These are phyloP conservation scores for Sclerodermus sp. DNA, from an alignment of 2,888 invertebrate species.

Conservation along the genomic window DNA sequence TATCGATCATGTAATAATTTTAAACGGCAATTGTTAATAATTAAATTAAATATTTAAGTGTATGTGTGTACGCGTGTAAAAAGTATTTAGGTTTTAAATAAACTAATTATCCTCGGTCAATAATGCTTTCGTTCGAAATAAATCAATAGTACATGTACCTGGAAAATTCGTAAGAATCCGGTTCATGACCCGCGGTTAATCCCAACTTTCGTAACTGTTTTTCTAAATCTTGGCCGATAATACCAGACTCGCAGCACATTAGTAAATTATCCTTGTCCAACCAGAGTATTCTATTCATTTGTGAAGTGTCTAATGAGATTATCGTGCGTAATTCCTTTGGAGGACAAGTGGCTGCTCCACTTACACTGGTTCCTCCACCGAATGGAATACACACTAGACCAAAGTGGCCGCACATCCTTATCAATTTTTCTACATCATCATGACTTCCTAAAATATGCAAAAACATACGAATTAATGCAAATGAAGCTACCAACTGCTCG, in stretches of 20 bases:
- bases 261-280: conserved; percentile 83
- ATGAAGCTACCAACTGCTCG: no score
- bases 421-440: conserved; percentile 81
- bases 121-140: no score
- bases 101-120: no score
- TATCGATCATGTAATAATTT: no score
- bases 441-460: conserved; percentile 63
- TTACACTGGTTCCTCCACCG: conserved; percentile 94
- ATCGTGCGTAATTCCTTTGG: conserved; percentile 77
- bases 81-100: no score
- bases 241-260: conserved; percentile 84
- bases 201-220: conserved; percentile 76
- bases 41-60: no score
- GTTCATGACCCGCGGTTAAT: conserved; percentile 93
- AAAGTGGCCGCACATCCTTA: conserved; percentile 72
- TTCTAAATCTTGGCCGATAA: conserved; percentile 94
- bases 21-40: no score
- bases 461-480: no score
- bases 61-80: no score
- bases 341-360: conserved; percentile 86
- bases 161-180: conserved; percentile 97
- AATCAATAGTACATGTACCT: conserved; percentile 61
- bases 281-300: conserved; percentile 95
- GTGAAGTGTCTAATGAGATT: conserved; percentile 88
- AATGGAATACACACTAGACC: conserved; percentile 87